Base-by-base conservation (phyloP, 2,797 vertebrate species). In the Margarornis squamiger region DNA sequence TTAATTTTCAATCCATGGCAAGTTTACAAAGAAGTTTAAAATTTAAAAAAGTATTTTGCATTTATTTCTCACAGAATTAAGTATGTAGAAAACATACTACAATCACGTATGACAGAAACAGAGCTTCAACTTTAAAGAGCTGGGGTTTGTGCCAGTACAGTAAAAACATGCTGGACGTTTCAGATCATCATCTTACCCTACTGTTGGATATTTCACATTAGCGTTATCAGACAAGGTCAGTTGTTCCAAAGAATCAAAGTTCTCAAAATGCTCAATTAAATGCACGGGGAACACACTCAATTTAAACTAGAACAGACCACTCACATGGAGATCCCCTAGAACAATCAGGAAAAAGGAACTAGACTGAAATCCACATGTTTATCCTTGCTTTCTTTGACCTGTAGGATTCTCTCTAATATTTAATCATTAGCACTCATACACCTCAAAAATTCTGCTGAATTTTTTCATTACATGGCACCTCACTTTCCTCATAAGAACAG, bases 181-280 rank as follows among this genome's bases (percentile, higher is more conserved):
- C 74, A 93, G 54, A 75, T 48, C 49, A 72, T 48, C 62, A 71
- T 49, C 41, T 34, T 67, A 45, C 38, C 36, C 30, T 16, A 17
- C 15, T 65, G 38, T 12, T 52, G 32, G 63, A 22, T 81, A 84
- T 45, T 48, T 58, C 74, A 72, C 9, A 73, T 82, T 41, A 76
- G 36, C 48, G 70, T 82, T 49, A 88, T 81, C 86, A 86, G 86
- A 84, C 66, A 92, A 95, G 59, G 58, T 63, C 73, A 95, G 48
- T 59, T 81, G 73, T 46, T 79, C 74, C 73, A 72, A 93, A 57
- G 58, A 90, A 67, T 55, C 59, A 48, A 54, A 72, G 46, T 76
- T 95, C 80, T 67, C 80, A 94, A 29, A 9, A 71, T 21, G 43
- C 7, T 63, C n/a, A 83, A 78, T 59, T 39, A 92, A 93, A 68